These are phyloP conservation scores for Poeciliopsis presidionis DNA, from an alignment of 2,797 vertebrate genomes.

Conservation along the genomic window DNA sequence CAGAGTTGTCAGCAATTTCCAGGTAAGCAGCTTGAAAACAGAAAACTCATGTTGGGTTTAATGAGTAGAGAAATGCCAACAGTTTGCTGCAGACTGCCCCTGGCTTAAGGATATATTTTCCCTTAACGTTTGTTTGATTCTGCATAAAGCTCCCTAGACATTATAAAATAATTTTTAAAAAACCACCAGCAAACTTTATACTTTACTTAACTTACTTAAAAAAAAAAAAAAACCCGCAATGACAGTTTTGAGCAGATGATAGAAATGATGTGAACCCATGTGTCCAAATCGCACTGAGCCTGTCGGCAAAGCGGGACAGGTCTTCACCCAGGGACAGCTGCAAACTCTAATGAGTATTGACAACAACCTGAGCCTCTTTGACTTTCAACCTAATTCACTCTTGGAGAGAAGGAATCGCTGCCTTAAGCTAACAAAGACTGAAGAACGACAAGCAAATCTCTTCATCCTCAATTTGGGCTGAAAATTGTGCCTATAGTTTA, in stretches of 20 bases:
- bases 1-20: not conserved
- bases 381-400: constrained; percentile 78
- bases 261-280: constrained; percentile 55
- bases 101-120: constrained; percentile 3
- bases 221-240: constrained; percentile 10
- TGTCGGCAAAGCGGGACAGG: constrained; percentile 61
- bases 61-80: not conserved
- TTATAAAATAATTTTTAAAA: not conserved
- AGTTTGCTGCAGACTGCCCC: not conserved
- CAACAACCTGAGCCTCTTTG: constrained; percentile 78
- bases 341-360: constrained; percentile 78
- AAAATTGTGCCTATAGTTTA: constrained; percentile 32
- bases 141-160: constrained; percentile 29
- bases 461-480: constrained; percentile 31
- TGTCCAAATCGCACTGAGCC: constrained; percentile 50
- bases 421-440: constrained; percentile 67
- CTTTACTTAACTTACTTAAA: constrained; percentile 3
- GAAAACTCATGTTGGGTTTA: not conserved
- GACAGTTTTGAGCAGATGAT: constrained; percentile 34
- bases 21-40: not conserved
- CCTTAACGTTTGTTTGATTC: constrained; percentile 11
- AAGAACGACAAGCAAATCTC: constrained; percentile 60
- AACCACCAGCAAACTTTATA: constrained; percentile 4
- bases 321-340: constrained; percentile 67
- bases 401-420: constrained; percentile 67